Evolutionary conservation across 1,140 invertebrate genomes (phyloP), one percentile per base, ranked within the genome.

Genomic region (Drosophila virilis): DNA sequence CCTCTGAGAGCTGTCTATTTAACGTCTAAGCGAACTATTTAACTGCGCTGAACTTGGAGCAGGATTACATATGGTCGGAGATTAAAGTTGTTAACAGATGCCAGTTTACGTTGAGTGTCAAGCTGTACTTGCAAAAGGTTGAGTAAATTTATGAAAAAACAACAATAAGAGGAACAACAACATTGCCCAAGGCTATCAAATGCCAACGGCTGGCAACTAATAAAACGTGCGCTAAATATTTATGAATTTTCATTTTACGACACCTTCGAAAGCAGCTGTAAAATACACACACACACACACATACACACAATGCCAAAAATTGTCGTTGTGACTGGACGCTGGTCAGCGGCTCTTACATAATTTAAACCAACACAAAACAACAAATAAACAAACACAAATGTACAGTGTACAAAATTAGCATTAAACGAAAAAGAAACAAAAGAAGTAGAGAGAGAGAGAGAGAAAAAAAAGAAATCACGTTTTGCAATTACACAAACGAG

Each of bases 161-260:
- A 70, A 73, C 37, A 77, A 59, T 28, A 45, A 28, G 4, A 28
- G 22, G 22, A 28, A 40, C 32, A 52, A 52, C 13, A 67, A 35
- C 5, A 46, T 67, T 46, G 43, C 75, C 48, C 75, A 65, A 50
- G 69, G 83, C 65, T 43, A 13, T 52, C 52, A 64, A 71, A 59
- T 54, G 65, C 68, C 59, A 66, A 42, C 38, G 65, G 68, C 75
- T 66, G 62, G 35, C 62, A 88, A 68, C 73, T 86, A 79, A 86
- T 82, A 82, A 86, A 86, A 86, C 83, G 83, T 88, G 83, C 76
- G 74, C 78, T 79, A 88, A 82, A 86, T 86, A 86, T 86, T 86
- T 88, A 86, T 86, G 83, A 79, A 86, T 74, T 77, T 88, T 83
- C 77, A 83, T 82, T 86, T 86, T 82, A 86, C 73, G 83, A 88